Evolutionary conservation across 1,140 invertebrate species (phyloP), one percentile per base, ranked within the genome.

Genomic region (Mylabris phalerata): DNA sequence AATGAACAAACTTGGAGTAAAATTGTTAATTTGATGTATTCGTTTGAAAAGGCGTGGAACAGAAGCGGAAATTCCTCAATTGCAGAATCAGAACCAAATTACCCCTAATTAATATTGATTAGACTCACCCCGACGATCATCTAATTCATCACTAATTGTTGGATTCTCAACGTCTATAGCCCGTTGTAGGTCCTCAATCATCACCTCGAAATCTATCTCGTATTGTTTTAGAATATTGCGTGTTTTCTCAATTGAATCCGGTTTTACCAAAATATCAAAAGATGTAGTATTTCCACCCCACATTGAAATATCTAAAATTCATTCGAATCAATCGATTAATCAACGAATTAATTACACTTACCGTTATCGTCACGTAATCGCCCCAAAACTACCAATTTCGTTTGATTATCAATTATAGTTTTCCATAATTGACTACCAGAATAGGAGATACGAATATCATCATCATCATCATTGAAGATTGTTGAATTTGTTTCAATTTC

Each of bases 131-230:
- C 86, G 81, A 66, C 87, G 80, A 59, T 88, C 84, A 64, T 85
- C 80, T 9, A 88, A 76, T 68, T 85, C 78, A 19, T 19, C 19
- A 49, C 84, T 81, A 4, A 70, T 60, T 6, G 79, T 75, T 25
- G 86, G 86, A 75, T 90, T 92, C 75, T 91, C 88, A 59, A 82
- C 79, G 62, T 90, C 81, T 32, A 92, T 91, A 5, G 84, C 83
- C 61, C 80, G 78, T 69, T 92, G 88, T 24, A 92, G 64, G 73
- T 91, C 83, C 9, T 84, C 79, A 64, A 91, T 89, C 7, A 88
- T 71, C 2, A 90, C 73, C 5, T 83, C 77, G 60, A 81, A 89
- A 6, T 79, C 72, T 44, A 89, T 82, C 42, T 79, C 78, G 24
- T 82, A 7, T 32, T 78, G 1, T 76, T 65, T 10, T 74, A 74